Base-by-base conservation (phyloP, 1,140 invertebrate genomes). In the Drosophila gunungcola region DNA sequence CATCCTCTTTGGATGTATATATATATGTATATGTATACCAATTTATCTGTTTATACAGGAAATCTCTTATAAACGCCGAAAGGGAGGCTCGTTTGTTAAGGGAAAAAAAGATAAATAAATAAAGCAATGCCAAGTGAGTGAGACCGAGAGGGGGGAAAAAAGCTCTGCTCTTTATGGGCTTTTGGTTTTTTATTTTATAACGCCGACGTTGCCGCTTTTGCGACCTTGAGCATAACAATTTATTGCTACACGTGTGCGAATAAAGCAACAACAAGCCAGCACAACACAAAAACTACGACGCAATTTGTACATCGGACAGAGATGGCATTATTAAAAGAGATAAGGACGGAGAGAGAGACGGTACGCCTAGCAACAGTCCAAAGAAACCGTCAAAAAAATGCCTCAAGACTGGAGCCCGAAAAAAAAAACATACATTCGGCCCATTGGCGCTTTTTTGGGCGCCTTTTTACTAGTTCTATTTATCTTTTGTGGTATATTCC, bases 201-300 rank as follows among this genome's bases (percentile, higher is more conserved):
- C 52, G 57, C 34, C 42, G 61, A 7, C 69, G 55, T 39, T 64
- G 70, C 38, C 55, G 75, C 79, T 67, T 52, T 54, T 69, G 70
- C 80, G 80, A 89, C 84, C 84, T 89, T 89, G 84, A 89, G 84
- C 84, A 89, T 84, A 86, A 75, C 60, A 86, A 88, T 84, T 89
- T 89, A 89, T 89, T 74, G 84, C 84, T 89, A 80, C 84, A 84
- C 84, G 84, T 89, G 84, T 80, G 85, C 84, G 85, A 84, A 89
- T 85, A 70, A 70, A 72, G 38, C 65, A 68, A 68, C 75, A 78
- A 70, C 53, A 69, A 52, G 11, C 27, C 55, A 36, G 27, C 63
- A 65, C 53, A 69, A 52, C 10, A 13, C 55, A 36, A 39, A 56
- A 65, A 80, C 75, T 73, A 61, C 62, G 53, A 68, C 64, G 56